A percentile compares a stretch with the other conserved stretches of the same genome.
Conservation (phyloP, 2,888 invertebrate species). For the Drosophila anomelani region DNA sequence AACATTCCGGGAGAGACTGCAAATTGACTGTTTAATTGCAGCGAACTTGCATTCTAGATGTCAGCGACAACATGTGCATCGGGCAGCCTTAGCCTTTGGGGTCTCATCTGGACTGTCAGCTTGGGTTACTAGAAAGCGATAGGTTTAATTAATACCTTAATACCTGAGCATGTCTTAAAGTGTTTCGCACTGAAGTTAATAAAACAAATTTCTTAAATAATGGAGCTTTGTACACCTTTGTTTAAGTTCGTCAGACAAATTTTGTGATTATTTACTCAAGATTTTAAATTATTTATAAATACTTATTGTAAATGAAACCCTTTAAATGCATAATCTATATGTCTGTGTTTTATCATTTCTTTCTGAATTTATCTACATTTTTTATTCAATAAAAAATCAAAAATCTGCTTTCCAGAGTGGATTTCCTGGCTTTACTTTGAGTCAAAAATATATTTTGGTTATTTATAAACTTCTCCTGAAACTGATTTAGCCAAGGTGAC, state of each 20-base stretch:
- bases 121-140: background rate
- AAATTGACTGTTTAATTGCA: conserved; percentile 78
- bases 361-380: too few species aligned
- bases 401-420: too few species aligned
- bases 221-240: background rate
- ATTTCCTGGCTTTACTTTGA: background rate
- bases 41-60: conserved; percentile 60
- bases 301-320: background rate
- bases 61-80: conserved; percentile 63
- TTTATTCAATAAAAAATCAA: too few species aligned
- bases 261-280: too few species aligned
- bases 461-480: background rate
- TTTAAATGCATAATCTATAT: too few species aligned
- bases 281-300: background rate
- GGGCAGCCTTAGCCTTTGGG: conserved; percentile 19
- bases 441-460: background rate
- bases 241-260: too few species aligned
- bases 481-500: conserved; percentile 2
- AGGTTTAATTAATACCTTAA: background rate
- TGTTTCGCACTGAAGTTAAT: background rate
- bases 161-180: background rate
- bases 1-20: conserved; percentile 66
- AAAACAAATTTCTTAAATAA: background rate
- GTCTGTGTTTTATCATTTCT: background rate
- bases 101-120: conserved; percentile 2